Conservation (phyloP, 2,797 vertebrate genomes). For the Esox lucius region DNA sequence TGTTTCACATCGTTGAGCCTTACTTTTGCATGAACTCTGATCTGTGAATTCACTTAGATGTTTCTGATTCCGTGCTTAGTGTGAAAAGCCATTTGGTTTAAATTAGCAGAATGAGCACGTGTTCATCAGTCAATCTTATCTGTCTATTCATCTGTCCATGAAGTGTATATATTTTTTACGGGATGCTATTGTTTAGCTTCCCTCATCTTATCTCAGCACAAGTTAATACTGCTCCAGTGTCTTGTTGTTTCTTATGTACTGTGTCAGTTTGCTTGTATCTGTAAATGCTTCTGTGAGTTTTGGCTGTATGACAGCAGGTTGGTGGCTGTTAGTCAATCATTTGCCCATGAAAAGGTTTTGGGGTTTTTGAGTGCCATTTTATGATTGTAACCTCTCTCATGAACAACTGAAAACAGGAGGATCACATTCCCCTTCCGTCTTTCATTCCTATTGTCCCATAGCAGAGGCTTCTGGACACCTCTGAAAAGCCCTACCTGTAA, state of each 20-base stretch:
- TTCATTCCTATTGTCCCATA: conserved; percentile 27
- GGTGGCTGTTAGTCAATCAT: conserved; percentile 31
- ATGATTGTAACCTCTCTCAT: conserved; percentile 55
- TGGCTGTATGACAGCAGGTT: conserved; percentile 20
- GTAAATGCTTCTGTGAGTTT: conserved; percentile 38
- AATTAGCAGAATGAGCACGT: conserved; percentile 8
- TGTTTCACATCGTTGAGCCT: conserved; percentile 15
- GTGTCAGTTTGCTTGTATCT: conserved; percentile 25
- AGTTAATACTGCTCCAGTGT: conserved; percentile 41
- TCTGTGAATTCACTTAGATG: conserved; percentile 5
- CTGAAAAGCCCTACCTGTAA: conserved; percentile 27
- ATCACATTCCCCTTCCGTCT: conserved; percentile 12
- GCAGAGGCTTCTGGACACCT: conserved; percentile 26
- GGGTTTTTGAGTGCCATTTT: conserved; percentile 45
- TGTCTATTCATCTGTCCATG: background rate
- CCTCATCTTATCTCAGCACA: conserved; percentile 7
- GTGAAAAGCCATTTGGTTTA: conserved; percentile 20
- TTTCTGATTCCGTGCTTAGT: conserved; percentile 11
- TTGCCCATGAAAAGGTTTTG: conserved; percentile 6
- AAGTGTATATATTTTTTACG: conserved; percentile 22
- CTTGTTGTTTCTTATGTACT: conserved; percentile 19
- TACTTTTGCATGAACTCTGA: conserved; percentile 14
- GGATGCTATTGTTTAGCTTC: conserved; percentile 24
- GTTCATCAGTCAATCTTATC: conserved; percentile 1
- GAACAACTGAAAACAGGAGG: conserved; percentile 27